Base-by-base conservation (phyloP, 2,888 invertebrate genomes). In the Enchytraeus crypticus region DNA sequence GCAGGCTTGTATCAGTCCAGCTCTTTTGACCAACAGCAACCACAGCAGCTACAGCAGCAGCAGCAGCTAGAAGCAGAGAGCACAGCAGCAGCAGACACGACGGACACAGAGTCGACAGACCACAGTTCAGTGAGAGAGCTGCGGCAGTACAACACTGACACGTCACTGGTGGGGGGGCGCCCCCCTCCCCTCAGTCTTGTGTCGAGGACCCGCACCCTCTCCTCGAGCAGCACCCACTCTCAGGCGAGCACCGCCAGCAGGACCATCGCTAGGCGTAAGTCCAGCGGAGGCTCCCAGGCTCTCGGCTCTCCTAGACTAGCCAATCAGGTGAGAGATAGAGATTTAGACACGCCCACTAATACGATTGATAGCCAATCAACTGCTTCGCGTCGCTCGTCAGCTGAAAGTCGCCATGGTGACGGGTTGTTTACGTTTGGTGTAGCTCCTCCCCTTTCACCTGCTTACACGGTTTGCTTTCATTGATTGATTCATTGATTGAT, bases 351-450 rank as follows among this genome's bases (percentile, higher is more conserved):
- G n/a, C n/a, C n/a, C n/a, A n/a, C n/a, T n/a, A 38, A 38, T 18
- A 38, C 8, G 11, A 18, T 18, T 38, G 18, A 38, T 18, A 38
- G 38, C 38, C 38, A 38, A 18, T 8, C 38, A 14, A 14, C 55
- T 18, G 23, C 55, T 38, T n/a, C 38, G 8, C 8, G 18, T 38
- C 8, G 18, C 8, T 51, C 51, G 32, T 26, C 32, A 18, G 51
- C 56, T 47, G 18, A 38, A 38, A 8, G 18, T 8, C 8, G 11
- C 8, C 38, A 18, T 38, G 38, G 38, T 38, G 53, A 53, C 18
- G 58, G 54, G 47, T 29, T 62, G 18, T 64, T 64, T 57, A 53
- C 56, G 53, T 64, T 64, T 53, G 64, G 64, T 29, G 64, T 64
- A 18, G 55, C 60, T 23, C 64, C 62, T 27, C 62, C 62, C 23